These are phyloP conservation scores for Steatornis caripensis DNA, from an alignment of 2,113 vertebrate species.

Conservation along the genomic window DNA sequence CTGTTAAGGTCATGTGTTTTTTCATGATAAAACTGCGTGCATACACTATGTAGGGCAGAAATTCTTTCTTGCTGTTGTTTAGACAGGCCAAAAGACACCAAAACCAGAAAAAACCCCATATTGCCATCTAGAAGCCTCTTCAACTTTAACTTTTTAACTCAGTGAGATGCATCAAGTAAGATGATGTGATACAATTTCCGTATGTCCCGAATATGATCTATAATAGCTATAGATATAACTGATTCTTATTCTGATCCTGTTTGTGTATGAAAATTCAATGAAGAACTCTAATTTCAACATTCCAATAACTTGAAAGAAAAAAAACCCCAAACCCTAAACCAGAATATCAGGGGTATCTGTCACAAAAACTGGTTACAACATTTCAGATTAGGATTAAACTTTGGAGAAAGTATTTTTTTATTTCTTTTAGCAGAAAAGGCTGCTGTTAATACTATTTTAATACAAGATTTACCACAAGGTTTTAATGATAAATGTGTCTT, in stretches of 20 bases:
- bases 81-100: not conserved
- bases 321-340: fast-evolving
- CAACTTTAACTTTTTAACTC: not conserved
- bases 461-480: not conserved
- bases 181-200: not conserved
- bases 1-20: not conserved
- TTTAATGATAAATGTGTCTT: not conserved
- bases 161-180: not conserved
- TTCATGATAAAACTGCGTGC: not conserved
- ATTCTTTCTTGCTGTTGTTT: not conserved
- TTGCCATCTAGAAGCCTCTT: not conserved
- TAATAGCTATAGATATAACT: not conserved
- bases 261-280: not conserved
- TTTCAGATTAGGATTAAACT: not conserved
- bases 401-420: not conserved
- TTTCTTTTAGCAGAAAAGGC: not conserved
- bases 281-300: not conserved
- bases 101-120: not conserved
- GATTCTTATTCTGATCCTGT: not conserved
- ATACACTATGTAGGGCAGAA: not conserved
- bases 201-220: not conserved
- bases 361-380: not conserved
- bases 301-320: not conserved
- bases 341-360: not conserved
- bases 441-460: not conserved